Percentiles rank a stretch among this genome's conserved stretches.
These are phyloP conservation scores for Esox niger DNA, from an alignment of 2,113 vertebrate genomes.

Conservation along the genomic window DNA sequence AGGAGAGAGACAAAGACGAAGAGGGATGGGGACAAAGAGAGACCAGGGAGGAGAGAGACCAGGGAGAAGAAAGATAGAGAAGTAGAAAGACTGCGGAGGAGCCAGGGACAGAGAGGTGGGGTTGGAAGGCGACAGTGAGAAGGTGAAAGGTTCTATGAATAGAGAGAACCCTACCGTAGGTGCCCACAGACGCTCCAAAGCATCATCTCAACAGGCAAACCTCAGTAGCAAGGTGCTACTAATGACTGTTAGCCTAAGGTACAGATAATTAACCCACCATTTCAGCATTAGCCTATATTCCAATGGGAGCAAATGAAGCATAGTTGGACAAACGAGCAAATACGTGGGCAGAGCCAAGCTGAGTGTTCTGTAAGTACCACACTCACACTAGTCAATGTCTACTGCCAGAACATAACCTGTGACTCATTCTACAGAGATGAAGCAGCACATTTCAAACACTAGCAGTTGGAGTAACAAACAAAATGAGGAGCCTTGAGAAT, in stretches of 20 bases:
- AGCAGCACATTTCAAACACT: conserved; percentile 1
- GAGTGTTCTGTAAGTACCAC: no score
- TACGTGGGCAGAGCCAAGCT: no score
- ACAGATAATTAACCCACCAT: no score
- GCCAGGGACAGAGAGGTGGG: neutral
- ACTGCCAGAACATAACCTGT: conserved; percentile 12
- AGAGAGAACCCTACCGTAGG: no score
- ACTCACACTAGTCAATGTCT: conserved; percentile 35
- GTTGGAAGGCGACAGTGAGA: conserved; percentile 13
- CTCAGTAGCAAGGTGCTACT: no score
- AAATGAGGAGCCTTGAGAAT: neutral
- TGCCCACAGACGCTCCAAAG: no score
- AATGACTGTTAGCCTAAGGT: no score
- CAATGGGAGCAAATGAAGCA: no score
- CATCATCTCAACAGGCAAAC: no score
- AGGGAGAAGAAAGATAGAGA: conserved; percentile 5
- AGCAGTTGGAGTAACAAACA: no score
- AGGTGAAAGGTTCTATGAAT: conserved; percentile 7
- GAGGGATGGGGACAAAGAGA: conserved; percentile 19
- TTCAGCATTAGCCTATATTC: conserved; percentile 40
- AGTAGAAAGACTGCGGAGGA: neutral
- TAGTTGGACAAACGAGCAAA: no score
- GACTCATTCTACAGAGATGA: conserved; percentile 7
- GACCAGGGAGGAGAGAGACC: neutral
- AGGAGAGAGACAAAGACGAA: conserved; percentile 33